Evolutionary conservation across 2,797 vertebrate species (phyloP), one percentile per base, ranked within the genome.

Genomic region (Bovichtus variegatus): DNA sequence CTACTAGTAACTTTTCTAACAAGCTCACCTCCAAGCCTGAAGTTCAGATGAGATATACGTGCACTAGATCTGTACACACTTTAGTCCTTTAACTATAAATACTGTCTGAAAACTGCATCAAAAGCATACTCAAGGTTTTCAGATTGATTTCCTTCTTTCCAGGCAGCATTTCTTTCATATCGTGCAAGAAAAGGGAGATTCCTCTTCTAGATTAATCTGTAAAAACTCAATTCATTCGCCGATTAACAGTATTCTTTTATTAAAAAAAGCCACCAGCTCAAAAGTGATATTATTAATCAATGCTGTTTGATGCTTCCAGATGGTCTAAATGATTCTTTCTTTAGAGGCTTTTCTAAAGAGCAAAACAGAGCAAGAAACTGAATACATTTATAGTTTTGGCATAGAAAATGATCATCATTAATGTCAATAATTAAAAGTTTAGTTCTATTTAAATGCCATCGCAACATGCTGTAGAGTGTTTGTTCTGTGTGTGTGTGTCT

Each of bases 211-310:
- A 51, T 27, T 7, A 40, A 13, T 51, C 25, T 18, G 13, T 13
- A 13, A 61, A 61, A n/a, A n/a, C n/a, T n/a, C n/a, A n/a, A n/a
- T n/a, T n/a, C n/a, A n/a, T n/a, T n/a, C n/a, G n/a, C 34, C 12
- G 54, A 25, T 43, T 13, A 63, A 8, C 29, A 38, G 49, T 2
- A 13, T 4, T 5, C 27, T 43, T 53, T 31, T 36, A 41, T 71
- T 46, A 6, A 44, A 60, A 64, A 19, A 65, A 27, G 25, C 25
- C 9, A 29, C 43, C 21, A 53, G 31, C 12, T 44, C 19, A 34
- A 41, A 64, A n/a, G 16, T 38, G 31, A 54, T 29, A 43, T 23
- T 18, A 21, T 61, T 61, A 62, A 67, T 74, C 49, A 54, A 25
- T 43, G 23, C 15, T n/a, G 44, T 40, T 47, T 57, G 44, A 51